Percentiles rank a stretch among this genome's conserved stretches.
Evolutionary conservation across 2,113 vertebrate species (phyloP).

Genomic region (Neofelis nebulosa): DNA sequence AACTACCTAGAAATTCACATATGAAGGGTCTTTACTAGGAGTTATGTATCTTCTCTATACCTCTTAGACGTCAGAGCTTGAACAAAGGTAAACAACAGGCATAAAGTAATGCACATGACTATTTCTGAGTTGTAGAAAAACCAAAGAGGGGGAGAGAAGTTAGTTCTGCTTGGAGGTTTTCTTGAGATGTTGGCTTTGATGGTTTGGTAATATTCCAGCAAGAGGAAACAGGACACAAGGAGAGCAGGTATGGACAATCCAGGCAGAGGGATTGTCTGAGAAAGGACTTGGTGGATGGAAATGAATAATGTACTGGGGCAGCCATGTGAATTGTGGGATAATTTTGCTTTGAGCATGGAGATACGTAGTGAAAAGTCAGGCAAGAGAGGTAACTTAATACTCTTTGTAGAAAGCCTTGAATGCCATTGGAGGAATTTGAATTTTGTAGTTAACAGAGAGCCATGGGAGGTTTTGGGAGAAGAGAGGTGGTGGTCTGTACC

Average conservation of each 20-base stretch:
- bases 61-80: background rate
- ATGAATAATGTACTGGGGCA: rapidly evolving
- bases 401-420: background rate
- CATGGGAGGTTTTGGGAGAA: background rate
- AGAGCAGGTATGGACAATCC: too few relatives aligned
- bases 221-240: background rate
- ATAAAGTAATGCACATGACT: background rate
- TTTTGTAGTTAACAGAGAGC: background rate
- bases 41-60: background rate
- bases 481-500: background rate
- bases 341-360: background rate
- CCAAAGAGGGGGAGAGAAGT: background rate
- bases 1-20: background rate
- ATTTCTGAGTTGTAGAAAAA: background rate
- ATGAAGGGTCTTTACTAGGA: background rate
- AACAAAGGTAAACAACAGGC: background rate
- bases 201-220: background rate
- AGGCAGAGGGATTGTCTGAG: background rate
- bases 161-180: background rate
- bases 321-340: background rate
- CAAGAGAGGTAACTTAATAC: background rate
- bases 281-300: background rate
- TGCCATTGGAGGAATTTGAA: background rate
- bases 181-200: background rate
- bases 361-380: background rate